phyloP scores from a whole-genome alignment of 2,797 vertebrate species.

The Typhlichthys eigenmanni region DNA sequence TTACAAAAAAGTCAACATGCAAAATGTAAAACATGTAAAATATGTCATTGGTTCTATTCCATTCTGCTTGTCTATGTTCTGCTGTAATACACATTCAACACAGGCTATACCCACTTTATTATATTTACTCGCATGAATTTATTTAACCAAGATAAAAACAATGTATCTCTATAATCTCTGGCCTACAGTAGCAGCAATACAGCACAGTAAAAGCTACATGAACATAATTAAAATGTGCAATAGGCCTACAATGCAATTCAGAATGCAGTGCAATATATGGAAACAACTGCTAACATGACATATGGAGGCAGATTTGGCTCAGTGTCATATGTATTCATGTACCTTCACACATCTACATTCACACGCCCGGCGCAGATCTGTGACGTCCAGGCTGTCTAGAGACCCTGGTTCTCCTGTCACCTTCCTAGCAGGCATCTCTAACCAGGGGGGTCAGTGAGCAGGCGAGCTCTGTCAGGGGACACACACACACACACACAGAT shows the following conservation, averaged over 20 bases:
- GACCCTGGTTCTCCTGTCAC: constrained; percentile 40
- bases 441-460: constrained; percentile 53
- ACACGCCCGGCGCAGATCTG: constrained; percentile 6
- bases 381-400: constrained; percentile 16
- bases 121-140: neutral
- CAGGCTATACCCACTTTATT: neutral
- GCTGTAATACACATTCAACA: neutral
- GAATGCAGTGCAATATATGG: neutral
- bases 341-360: no score
- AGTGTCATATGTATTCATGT: no score
- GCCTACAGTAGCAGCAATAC: no score
- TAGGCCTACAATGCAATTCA: neutral
- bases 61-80: neutral
- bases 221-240: no score
- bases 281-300: no score
- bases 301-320: no score
- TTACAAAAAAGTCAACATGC: constrained; percentile 4
- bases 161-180: no score
- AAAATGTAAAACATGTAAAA: neutral
- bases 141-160: neutral
- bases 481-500: constrained; percentile 56
- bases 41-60: neutral
- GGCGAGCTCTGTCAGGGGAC: constrained; percentile 58
- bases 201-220: no score
- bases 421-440: constrained; percentile 51